A percentile compares a stretch with the other conserved stretches of the same genome.
Conservation (phyloP, 2,797 vertebrate genomes). For the Tokudaia tokunoshimensis region DNA sequence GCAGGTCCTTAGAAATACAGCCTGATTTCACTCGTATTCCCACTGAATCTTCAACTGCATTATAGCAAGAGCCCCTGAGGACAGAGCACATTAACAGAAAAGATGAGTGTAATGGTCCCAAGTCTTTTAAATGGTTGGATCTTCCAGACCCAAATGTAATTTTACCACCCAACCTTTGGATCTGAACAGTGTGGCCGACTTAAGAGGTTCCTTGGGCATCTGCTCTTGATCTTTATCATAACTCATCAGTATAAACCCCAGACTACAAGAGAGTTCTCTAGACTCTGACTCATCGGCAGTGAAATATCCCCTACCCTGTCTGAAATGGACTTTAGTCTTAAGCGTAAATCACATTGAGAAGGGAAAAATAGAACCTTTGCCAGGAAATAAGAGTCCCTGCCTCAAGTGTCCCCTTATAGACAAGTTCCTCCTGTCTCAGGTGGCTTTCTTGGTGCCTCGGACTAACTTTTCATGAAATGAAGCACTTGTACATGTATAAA, state of each 20-base stretch:
- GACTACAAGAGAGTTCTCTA: background rate
- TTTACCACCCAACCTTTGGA: background rate
- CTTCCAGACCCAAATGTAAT: background rate
- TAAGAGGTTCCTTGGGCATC: background rate
- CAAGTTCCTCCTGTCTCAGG: background rate
- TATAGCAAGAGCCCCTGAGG: background rate
- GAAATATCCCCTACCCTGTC: background rate
- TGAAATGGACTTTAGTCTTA: conserved; percentile 28
- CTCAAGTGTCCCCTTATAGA: background rate
- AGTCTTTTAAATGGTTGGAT: background rate
- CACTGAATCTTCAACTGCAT: background rate
- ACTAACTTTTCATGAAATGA: background rate
- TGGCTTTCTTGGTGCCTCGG: background rate
- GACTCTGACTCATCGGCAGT: background rate
- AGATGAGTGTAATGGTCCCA: background rate
- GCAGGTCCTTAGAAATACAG: background rate
- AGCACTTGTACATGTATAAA: background rate
- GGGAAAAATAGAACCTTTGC: background rate
- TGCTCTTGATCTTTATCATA: background rate
- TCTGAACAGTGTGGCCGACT: background rate
- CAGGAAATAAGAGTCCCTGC: background rate
- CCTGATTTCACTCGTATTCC: background rate
- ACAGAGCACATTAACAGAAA: background rate
- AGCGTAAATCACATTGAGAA: background rate
- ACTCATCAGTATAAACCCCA: background rate